phyloP scores from a whole-genome alignment of 2,113 vertebrate genomes.

The Alethe diademata region DNA sequence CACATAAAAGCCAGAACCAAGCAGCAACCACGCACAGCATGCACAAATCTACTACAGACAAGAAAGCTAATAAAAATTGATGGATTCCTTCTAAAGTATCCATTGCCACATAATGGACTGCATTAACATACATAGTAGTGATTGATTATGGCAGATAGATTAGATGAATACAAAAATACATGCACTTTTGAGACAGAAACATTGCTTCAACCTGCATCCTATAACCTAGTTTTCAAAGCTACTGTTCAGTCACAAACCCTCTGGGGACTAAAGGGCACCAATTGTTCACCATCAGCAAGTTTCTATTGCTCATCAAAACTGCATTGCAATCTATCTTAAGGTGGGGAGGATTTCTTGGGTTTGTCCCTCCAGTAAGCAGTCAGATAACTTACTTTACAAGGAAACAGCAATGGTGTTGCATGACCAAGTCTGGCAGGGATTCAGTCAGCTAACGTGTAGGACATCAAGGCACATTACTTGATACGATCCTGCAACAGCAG shows the following conservation, averaged over 20 bases:
- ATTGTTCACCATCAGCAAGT: fast-evolving
- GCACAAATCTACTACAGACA: background rate
- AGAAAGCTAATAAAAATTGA: background rate
- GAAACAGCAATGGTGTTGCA: background rate
- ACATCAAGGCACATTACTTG: background rate
- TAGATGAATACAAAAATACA: background rate
- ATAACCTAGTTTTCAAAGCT: background rate
- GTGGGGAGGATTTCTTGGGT: background rate
- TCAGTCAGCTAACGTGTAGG: background rate
- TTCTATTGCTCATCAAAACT: too few species aligned
- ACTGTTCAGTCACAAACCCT: background rate
- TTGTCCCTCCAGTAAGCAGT: background rate
- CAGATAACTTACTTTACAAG: background rate
- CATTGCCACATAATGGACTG: background rate
- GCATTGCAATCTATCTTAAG: background rate
- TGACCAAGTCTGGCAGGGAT: background rate
- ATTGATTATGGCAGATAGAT: background rate
- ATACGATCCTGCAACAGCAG: background rate
- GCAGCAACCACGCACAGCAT: background rate
- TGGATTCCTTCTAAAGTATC: background rate
- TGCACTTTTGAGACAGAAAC: background rate
- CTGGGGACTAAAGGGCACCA: background rate
- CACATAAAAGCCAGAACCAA: background rate
- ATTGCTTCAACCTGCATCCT: background rate
- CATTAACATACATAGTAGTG: background rate